Evolutionary conservation across 2,797 vertebrate species (phyloP), one percentile per base, ranked within the genome.

Genomic region (Poecilia wingei): DNA sequence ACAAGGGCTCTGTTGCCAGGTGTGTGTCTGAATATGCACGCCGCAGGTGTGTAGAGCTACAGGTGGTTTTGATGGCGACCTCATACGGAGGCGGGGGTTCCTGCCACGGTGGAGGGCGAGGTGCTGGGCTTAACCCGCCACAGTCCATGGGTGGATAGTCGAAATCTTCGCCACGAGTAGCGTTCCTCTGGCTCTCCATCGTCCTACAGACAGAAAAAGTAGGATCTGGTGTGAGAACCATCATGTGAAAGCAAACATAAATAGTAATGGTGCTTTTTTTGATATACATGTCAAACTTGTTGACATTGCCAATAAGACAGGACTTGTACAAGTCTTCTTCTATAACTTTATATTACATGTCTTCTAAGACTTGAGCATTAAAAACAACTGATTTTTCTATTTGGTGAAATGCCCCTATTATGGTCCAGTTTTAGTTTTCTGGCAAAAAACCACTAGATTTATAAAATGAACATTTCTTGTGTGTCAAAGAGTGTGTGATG

Each of bases 41-140:
- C 20, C 95, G 93, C 82, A 96, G 93, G 45, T 96, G 94, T 4
- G 96, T 96, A 1, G 96, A 94, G 94, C 96, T 96, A 81, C 93
- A 95, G 0, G 94, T 93, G 82, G 95, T 96, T 89, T 97, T 97
- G 87, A 97, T 96, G 91, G 97, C 95, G 47, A 96, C 96, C 83
- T 88, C 96, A 28, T 96, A 97, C 0, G 94, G 92, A 4, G 97
- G 96, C 0, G 95, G 95, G 0, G 90, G 94, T 16, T 84, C 95
- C 88, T 94, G 86, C 95, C 97, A 97, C 12, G 84, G 90, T 33
- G 89, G 94, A 59, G 91, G 93, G 10, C 46, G 95, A 45, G 88
- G 88, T 0, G 91, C 84, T 33, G 84, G 95, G 76, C 94, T 96
- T 77, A 95, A 95, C 68, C 94, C 94, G 0, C 93, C 87, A 0